These are phyloP conservation scores for Phymastichus coffea DNA, from an alignment of 1,140 invertebrate genomes.

Conservation along the genomic window DNA sequence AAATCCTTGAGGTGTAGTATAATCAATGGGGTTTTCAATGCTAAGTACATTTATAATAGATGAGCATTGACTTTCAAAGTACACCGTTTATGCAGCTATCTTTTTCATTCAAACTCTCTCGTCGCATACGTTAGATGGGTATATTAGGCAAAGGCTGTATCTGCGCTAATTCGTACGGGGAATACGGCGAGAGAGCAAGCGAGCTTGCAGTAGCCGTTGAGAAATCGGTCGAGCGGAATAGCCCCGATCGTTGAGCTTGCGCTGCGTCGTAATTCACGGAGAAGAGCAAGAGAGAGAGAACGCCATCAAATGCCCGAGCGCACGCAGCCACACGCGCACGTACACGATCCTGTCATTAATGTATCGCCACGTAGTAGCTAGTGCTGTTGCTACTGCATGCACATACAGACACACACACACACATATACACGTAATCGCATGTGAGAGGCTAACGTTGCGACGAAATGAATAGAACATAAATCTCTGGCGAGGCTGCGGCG, in stretches of 20 bases:
- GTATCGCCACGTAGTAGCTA: slow-evolving; percentile 37
- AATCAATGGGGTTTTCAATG: no score
- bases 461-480: slow-evolving; percentile 51
- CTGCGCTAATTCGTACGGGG: no score
- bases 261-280: slow-evolving; percentile 45
- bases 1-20: no score
- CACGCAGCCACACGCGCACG: slow-evolving; percentile 6
- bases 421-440: no score
- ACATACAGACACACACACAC: background rate
- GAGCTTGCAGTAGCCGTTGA: slow-evolving; percentile 25
- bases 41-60: no score
- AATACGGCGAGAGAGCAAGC: no score
- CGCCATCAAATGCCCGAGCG: slow-evolving; percentile 42
- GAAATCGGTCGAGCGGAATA: slow-evolving; percentile 38
- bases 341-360: slow-evolving; percentile 45
- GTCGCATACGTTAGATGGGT: no score
- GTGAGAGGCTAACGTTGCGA: no score
- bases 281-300: slow-evolving; percentile 34
- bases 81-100: no score
- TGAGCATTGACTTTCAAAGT: no score
- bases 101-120: no score
- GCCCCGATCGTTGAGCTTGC: slow-evolving; percentile 30
- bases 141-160: no score
- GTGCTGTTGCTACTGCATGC: slow-evolving; percentile 5
- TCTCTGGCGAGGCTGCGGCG: slow-evolving; percentile 39